These are phyloP conservation scores for Chrysolina oricalcia DNA, from an alignment of 2,888 invertebrate genomes.

Conservation along the genomic window DNA sequence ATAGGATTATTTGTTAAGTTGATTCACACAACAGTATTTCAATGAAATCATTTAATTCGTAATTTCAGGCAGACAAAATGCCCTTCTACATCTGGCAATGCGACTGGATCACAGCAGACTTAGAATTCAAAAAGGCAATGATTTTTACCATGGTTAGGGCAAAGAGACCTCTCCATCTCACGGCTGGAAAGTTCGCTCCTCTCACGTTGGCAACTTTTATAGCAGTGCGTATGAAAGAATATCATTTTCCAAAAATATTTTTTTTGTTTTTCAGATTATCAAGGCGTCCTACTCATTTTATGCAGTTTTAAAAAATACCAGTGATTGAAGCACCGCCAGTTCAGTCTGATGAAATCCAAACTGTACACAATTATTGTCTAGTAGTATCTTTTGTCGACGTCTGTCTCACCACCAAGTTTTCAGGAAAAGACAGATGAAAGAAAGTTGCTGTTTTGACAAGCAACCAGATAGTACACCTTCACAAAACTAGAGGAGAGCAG, in stretches of 20 bases:
- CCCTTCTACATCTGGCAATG: slow-evolving; percentile 64
- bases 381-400: too few relatives aligned
- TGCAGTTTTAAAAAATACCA: slow-evolving; percentile 61
- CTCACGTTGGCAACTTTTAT: slow-evolving; percentile 66
- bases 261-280: slow-evolving; percentile 58
- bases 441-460: too few relatives aligned
- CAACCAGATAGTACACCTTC: too few relatives aligned
- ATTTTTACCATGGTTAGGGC: slow-evolving; percentile 66
- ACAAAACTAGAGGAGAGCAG: too few relatives aligned
- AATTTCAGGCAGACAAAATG: slow-evolving; percentile 62
- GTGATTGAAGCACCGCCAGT: slow-evolving; percentile 21
- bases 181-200: slow-evolving; percentile 67
- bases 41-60: background rate
- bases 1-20: too few relatives aligned
- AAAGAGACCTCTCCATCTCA: slow-evolving; percentile 64
- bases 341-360: background rate
- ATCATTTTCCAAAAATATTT: background rate
- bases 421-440: too few relatives aligned
- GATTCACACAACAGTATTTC: slow-evolving; percentile 2
- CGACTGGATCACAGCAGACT: slow-evolving; percentile 63
- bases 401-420: too few relatives aligned
- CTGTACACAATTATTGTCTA: background rate
- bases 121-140: slow-evolving; percentile 62
- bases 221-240: slow-evolving; percentile 57
- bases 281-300: slow-evolving; percentile 64